Percentiles rank a stretch among this genome's conserved stretches.
Conservation (phyloP, 1,140 invertebrate genomes). For the Carposina sasakii region DNA sequence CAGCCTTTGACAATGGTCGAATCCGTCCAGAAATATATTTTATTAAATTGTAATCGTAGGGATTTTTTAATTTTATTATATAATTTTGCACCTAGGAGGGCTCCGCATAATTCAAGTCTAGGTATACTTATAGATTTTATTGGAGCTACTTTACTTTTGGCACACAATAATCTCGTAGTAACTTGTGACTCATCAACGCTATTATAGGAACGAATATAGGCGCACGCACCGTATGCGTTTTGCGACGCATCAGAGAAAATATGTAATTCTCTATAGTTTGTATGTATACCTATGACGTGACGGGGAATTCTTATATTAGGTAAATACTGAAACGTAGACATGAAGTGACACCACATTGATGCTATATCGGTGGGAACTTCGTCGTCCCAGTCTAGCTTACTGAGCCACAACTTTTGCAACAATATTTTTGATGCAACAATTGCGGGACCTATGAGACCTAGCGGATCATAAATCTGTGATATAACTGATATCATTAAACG, state of each 20-base stretch:
- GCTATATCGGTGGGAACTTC: background rate
- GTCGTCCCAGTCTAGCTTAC: conserved; percentile 1
- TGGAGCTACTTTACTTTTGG: conserved; percentile 57
- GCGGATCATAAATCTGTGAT: conserved; percentile 6
- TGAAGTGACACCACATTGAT: background rate
- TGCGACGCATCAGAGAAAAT: conserved; percentile 9
- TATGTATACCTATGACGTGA: background rate
- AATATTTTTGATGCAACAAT: conserved; percentile 5
- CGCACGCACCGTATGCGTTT: conserved; percentile 5
- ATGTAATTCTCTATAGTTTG: background rate
- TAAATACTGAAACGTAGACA: background rate
- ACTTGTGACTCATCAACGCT: background rate
- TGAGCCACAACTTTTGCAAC: conserved; percentile 10
- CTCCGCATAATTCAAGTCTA: conserved; percentile 59
- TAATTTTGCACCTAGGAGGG: conserved; percentile 39
- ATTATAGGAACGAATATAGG: conserved; percentile 3
- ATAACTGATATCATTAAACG: conserved; percentile 2
- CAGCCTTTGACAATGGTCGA: conserved; percentile 39
- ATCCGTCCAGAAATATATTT: conserved; percentile 30
- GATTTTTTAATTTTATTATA: conserved; percentile 17
- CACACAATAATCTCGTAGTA: conserved; percentile 21
- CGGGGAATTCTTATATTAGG: background rate
- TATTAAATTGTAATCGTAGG: conserved; percentile 7
- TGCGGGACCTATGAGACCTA: background rate
- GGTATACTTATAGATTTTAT: conserved; percentile 53